Base-by-base conservation (phyloP, 2,113 vertebrate genomes). In the Turnix velox region DNA sequence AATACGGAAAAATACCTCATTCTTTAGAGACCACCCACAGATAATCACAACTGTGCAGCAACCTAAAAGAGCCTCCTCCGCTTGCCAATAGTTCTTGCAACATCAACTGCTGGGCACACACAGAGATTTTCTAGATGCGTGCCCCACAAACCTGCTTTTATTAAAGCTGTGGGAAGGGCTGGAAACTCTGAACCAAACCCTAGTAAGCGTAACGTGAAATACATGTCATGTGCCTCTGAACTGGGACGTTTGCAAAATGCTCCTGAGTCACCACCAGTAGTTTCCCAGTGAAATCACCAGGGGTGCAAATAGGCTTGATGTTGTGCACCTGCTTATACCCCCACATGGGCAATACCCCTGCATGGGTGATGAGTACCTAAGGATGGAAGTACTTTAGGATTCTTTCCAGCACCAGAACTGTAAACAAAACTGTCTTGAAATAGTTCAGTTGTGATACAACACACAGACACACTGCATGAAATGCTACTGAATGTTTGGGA, bases 231-330 rank as follows among this genome's bases (percentile, higher is more conserved):
- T 27, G 17, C 52, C 79, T 83, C 72, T 93, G 49, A 31, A 48
- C 40, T 6, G 1, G n/a, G 18, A 16, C 3, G 4, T 83, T 85
- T 86, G 63, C 67, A 92, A 90, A 92, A 83, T 1, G 3, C 23
- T 80, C 62, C 37, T 49, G 83, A 93, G 49, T 88, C 91, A 73
- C 63, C 30, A 10, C 63, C 30, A 10, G n/a, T 10, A 4, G 59
- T 73, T 93, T 90, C 83, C 62, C 71, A 82, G 17, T 10, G 62
- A 35, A 91, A 90, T 24, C 62, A 67, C 20, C 55, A 52, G 62
- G 69, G 78, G 43, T 3, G 6, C 30, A 27, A 52, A 33, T 12
- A 74, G 51, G 55, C 77, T 40, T 58, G 55, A 94, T 51, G 82
- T 18, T 31, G 19, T 40, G 71, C 4, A 22, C 19, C 37, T 82